Evolutionary conservation across 2,888 invertebrate genomes (phyloP).

Genomic region (Odontocolon sp.): DNA sequence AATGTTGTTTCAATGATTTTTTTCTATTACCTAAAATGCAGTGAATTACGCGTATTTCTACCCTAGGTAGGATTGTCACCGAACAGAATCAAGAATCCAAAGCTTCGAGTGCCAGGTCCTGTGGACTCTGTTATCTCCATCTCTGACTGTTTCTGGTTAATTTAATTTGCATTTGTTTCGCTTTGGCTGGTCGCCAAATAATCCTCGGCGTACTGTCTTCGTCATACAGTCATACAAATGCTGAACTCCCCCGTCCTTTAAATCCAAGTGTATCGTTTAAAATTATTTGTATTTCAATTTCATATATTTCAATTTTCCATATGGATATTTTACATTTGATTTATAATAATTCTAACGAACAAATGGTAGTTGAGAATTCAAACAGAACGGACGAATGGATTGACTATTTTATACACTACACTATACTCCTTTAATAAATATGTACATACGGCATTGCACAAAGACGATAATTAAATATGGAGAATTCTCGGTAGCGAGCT

Average conservation of each 20-base stretch:
- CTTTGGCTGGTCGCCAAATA: constrained; percentile 68
- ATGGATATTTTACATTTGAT: no score
- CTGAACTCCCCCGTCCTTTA: constrained; percentile 8
- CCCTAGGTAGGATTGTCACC: constrained; percentile 29
- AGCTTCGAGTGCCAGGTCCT: constrained; percentile 47
- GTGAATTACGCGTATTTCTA: constrained; percentile 18
- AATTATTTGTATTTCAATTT: background rate
- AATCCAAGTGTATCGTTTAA: background rate
- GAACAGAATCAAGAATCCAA: constrained; percentile 47
- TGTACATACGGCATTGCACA: background rate
- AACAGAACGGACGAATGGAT: background rate
- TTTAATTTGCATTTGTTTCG: constrained; percentile 73
- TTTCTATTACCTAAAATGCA: constrained; percentile 7
- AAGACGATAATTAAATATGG: background rate
- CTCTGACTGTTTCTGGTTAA: constrained; percentile 69
- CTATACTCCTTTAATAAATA: background rate
- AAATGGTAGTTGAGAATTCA: background rate
- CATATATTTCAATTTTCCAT: background rate
- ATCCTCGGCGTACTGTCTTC: constrained; percentile 43
- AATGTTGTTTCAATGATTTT: background rate
- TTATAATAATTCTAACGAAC: background rate
- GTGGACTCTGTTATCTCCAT: constrained; percentile 62
- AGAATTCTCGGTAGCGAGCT: background rate
- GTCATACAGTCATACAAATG: constrained; percentile 23
- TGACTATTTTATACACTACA: no score